Conservation (phyloP, 1,140 invertebrate species). For the Zaprionus ornatus region DNA sequence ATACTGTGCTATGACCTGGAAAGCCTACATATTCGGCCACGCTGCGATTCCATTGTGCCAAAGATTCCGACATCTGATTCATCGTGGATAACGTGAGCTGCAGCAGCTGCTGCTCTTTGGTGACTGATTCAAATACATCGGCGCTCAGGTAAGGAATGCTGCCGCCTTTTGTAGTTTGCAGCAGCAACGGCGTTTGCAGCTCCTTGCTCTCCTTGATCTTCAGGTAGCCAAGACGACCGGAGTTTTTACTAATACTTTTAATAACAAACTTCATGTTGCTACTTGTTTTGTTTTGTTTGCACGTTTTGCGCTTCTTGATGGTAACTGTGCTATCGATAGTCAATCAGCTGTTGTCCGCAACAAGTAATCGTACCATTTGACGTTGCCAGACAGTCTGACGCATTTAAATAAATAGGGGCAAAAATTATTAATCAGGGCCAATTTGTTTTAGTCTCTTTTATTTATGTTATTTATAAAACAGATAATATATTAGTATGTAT, state of each 20-base stretch:
- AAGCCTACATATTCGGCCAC: conserved; percentile 86
- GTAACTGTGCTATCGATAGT: conserved; percentile 30
- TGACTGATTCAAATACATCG: conserved; percentile 87
- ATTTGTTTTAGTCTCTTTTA: conserved; percentile 47
- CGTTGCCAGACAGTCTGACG: background rate
- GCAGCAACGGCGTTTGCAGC: conserved; percentile 55
- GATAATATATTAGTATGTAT: conserved; percentile 68
- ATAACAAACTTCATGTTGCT: conserved; percentile 86
- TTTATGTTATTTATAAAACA: conserved; percentile 75
- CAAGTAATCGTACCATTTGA: background rate
- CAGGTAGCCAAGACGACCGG: conserved; percentile 85
- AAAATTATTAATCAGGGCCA: background rate
- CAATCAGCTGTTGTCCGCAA: conserved; percentile 4
- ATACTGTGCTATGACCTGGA: conserved; percentile 86
- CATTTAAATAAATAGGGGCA: background rate
- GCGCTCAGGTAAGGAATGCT: conserved; percentile 87
- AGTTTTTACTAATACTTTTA: conserved; percentile 84
- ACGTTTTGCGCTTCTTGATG: conserved; percentile 33
- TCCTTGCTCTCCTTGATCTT: conserved; percentile 80
- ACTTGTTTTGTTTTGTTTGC: conserved; percentile 16
- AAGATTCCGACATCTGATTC: conserved; percentile 85
- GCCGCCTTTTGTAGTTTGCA: conserved; percentile 85
- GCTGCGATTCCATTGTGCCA: conserved; percentile 84
- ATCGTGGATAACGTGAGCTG: conserved; percentile 86
- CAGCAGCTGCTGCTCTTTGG: conserved; percentile 84